Evolutionary conservation across 2,113 vertebrate genomes (phyloP).

Genomic region (Melozone crissalis): DNA sequence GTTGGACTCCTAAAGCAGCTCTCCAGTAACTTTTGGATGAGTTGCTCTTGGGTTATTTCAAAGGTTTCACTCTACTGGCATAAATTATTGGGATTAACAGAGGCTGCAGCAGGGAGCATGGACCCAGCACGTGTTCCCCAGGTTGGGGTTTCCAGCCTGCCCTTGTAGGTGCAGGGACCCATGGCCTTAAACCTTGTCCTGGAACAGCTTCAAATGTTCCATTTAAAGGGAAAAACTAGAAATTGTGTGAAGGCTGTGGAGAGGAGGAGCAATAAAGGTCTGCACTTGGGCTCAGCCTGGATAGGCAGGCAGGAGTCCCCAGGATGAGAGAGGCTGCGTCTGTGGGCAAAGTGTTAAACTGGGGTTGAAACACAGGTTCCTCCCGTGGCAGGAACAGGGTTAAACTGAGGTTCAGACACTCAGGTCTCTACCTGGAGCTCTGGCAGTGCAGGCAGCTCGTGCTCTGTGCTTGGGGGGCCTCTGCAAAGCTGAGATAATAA

Average conservation of each 20-base stretch:
- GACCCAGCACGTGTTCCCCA: neutral
- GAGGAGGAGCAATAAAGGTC: neutral
- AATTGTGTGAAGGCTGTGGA: neutral
- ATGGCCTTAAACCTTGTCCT: neutral
- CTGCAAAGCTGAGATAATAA: neutral
- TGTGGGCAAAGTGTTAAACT: neutral
- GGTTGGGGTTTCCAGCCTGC: neutral
- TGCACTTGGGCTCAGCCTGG: neutral
- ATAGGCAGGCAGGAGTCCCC: neutral
- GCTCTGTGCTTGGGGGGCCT: neutral
- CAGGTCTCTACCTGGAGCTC: neutral
- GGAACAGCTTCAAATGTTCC: neutral
- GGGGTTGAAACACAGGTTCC: too few species aligned
- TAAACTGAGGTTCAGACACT: neutral
- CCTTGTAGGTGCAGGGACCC: rapidly evolving
- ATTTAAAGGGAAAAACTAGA: neutral
- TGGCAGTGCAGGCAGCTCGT: neutral
- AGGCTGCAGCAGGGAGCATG: neutral
- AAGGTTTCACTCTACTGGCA: neutral
- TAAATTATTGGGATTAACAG: neutral
- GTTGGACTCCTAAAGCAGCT: neutral
- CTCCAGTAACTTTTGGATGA: neutral
- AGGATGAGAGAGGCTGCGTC: neutral
- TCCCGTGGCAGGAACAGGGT: too few species aligned
- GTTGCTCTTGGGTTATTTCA: neutral